Evolutionary conservation across 2,113 vertebrate species (phyloP).

Genomic region (Trogon melanurus): DNA sequence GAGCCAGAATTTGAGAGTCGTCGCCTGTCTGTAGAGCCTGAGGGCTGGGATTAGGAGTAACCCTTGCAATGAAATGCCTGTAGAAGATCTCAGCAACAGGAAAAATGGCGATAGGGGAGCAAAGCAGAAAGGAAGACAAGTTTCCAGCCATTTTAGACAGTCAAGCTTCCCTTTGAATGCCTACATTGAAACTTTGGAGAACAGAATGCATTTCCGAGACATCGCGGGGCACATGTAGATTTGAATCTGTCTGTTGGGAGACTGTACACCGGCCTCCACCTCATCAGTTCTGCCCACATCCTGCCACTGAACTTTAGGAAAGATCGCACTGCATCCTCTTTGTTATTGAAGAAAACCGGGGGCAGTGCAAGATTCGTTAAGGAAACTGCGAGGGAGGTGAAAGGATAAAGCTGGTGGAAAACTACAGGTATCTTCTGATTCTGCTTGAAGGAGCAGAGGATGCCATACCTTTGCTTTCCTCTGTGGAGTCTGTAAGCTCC

Average conservation of each 20-base stretch:
- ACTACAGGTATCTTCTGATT: not conserved
- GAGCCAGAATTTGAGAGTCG: not conserved
- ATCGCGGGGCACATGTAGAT: not conserved
- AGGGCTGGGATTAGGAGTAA: not conserved
- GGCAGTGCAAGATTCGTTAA: not conserved
- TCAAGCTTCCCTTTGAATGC: not conserved
- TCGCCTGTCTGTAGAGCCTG: not conserved
- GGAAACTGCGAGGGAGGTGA: constrained; percentile 19
- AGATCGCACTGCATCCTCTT: constrained; percentile 11
- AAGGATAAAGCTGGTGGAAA: not conserved
- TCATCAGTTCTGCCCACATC: constrained; percentile 2
- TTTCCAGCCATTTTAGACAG: not conserved
- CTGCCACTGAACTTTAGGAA: constrained; percentile 44
- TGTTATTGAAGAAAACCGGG: constrained; percentile 3
- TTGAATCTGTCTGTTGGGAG: not conserved
- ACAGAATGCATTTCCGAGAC: not conserved
- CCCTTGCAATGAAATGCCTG: not conserved
- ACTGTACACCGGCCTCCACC: not conserved
- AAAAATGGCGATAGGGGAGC: not conserved
- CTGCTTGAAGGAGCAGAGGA: not conserved
- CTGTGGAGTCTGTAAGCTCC: not conserved
- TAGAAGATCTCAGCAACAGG: not conserved
- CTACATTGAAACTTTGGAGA: not conserved
- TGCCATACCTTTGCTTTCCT: not conserved
- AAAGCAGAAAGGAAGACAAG: not conserved